phyloP scores from a whole-genome alignment of 2,113 vertebrate genomes.

The Cyprinus carpio region DNA sequence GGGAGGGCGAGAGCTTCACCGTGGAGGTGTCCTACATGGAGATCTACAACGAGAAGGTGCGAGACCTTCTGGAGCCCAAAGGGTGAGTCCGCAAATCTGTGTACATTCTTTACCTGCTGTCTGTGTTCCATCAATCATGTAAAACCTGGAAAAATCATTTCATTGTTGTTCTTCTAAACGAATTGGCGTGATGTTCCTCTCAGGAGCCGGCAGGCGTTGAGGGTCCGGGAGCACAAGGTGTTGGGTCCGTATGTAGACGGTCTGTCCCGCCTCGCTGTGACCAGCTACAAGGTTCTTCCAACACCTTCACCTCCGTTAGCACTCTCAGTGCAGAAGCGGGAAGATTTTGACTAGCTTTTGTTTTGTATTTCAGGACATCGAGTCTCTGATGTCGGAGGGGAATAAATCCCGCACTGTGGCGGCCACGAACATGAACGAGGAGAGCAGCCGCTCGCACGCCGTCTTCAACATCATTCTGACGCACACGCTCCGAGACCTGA shows the following conservation, averaged over 20 bases:
- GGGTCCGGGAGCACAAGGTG: conserved; percentile 95
- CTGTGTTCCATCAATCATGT: background rate
- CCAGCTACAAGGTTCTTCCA: conserved; percentile 86
- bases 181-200: conserved; percentile 19
- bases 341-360: background rate
- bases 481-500: conserved; percentile 86
- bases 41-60: conserved; percentile 73
- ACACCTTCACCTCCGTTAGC: too few species aligned
- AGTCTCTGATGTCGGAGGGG: conserved; percentile 87
- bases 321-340: background rate
- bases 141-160: background rate
- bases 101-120: background rate
- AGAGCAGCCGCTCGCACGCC: too few species aligned
- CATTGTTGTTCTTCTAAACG: background rate
- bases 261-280: conserved; percentile 92
- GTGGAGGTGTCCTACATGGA: conserved; percentile 99
- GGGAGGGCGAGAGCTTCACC: conserved; percentile 91
- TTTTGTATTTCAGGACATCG: conserved; percentile 82
- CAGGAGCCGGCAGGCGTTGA: conserved; percentile 89
- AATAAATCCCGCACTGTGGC: too few species aligned
- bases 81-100: conserved; percentile 84
- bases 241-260: conserved; percentile 96
- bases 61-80: conserved; percentile 95
- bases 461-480: conserved; percentile 73
- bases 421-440: too few species aligned